Percentiles rank a stretch among this genome's conserved stretches.
Conservation (phyloP, 2,797 vertebrate genomes). For the Anniella stebbinsi region DNA sequence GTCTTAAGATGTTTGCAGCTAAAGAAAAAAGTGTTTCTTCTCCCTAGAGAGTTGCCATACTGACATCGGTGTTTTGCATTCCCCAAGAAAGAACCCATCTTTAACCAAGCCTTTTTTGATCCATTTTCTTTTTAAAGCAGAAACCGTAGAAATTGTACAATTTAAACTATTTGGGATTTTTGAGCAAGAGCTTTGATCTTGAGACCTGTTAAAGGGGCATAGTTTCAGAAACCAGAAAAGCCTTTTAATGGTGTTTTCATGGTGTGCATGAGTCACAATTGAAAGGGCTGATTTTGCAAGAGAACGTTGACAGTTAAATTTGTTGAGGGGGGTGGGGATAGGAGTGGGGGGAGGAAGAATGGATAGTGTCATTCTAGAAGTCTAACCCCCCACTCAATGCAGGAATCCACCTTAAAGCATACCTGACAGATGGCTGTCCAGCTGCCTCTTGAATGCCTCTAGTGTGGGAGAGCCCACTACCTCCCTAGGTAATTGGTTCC, state of each 20-base stretch:
- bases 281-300: slow-evolving; percentile 50
- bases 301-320: slow-evolving; percentile 60
- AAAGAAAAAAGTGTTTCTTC: neutral
- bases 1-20: slow-evolving; percentile 52
- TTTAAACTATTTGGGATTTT: slow-evolving; percentile 44
- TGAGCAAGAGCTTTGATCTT: slow-evolving; percentile 62
- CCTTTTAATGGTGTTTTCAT: slow-evolving; percentile 64
- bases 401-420: too few relatives aligned
- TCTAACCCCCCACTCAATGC: too few relatives aligned
- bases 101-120: slow-evolving; percentile 19
- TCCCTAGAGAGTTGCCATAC: slow-evolving; percentile 31
- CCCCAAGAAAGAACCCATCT: slow-evolving; percentile 34
- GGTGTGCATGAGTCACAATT: slow-evolving; percentile 36
- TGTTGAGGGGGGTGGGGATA: slow-evolving; percentile 18
- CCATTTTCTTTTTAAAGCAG: slow-evolving; percentile 10
- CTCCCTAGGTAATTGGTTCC: too few relatives aligned
- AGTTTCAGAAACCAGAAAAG: slow-evolving; percentile 72
- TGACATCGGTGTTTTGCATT: slow-evolving; percentile 25
- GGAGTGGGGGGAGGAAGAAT: neutral
- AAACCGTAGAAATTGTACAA: slow-evolving; percentile 35
- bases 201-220: slow-evolving; percentile 66
- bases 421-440: too few relatives aligned
- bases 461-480: too few relatives aligned
- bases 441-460: too few relatives aligned
- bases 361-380: neutral